Evolutionary conservation across 2,113 vertebrate species (phyloP).

Genomic region (Rhabdomys dilectus): DNA sequence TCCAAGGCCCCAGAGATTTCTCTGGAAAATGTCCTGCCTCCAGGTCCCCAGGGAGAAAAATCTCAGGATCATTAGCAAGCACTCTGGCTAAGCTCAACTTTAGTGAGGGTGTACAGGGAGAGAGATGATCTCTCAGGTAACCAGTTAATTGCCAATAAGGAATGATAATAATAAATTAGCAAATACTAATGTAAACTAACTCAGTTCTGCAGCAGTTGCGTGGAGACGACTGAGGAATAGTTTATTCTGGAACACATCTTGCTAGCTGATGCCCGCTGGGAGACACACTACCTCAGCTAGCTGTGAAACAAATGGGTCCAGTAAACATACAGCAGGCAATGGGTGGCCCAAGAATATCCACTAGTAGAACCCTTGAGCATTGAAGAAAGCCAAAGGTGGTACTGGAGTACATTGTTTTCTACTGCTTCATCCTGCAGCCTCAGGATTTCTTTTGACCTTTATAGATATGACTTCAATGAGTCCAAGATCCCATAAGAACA

Average conservation of each 20-base stretch:
- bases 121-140: conserved; percentile 80
- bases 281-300: conserved; percentile 19
- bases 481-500: conserved; percentile 4
- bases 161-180: conserved; percentile 76
- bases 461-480: conserved; percentile 8
- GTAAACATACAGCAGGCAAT: conserved; percentile 42
- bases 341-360: neutral
- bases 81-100: conserved; percentile 80
- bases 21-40: conserved; percentile 77
- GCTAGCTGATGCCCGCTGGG: conserved; percentile 37
- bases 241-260: conserved; percentile 77
- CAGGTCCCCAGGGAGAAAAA: conserved; percentile 62
- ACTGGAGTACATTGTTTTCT: neutral
- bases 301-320: conserved; percentile 31
- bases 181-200: conserved; percentile 62
- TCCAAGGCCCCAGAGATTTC: conserved; percentile 65
- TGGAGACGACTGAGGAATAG: conserved; percentile 67
- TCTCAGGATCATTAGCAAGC: conserved; percentile 81
- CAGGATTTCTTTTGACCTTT: conserved; percentile 30
- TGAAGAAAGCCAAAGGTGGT: conserved; percentile 34
- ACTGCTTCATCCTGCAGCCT: conserved; percentile 33
- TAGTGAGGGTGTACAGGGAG: conserved; percentile 79
- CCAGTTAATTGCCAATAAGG: conserved; percentile 65
- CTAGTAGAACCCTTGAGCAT: neutral
- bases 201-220: conserved; percentile 59